Evolutionary conservation across 2,888 invertebrate species (phyloP).

Genomic region (Boloria euphrosyne): DNA sequence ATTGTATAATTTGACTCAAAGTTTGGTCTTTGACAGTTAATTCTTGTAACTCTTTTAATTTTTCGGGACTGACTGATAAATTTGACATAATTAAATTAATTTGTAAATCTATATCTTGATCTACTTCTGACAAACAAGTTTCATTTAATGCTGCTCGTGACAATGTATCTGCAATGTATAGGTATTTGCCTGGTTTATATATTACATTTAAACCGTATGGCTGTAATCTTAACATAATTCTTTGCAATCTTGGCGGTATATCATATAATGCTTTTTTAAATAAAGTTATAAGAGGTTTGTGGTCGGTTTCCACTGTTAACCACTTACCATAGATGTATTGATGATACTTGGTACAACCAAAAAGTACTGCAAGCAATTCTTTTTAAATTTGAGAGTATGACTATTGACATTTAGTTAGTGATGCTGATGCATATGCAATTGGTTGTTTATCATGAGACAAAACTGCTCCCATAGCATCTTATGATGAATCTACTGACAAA

Average conservation of each 20-base stretch:
- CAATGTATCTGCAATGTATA: too few species aligned
- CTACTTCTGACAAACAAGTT: too few species aligned
- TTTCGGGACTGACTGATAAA: neutral
- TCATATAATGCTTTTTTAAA: neutral
- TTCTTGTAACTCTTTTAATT: neutral
- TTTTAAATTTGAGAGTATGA: slow-evolving; percentile 21
- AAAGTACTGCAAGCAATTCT: slow-evolving; percentile 39
- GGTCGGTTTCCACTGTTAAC: neutral
- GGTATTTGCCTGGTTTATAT: too few species aligned
- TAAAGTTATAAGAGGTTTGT: neutral
- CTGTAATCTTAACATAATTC: neutral
- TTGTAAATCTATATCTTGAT: too few species aligned
- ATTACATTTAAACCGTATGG: too few species aligned
- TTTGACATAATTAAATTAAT: too few species aligned
- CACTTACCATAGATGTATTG: neutral
- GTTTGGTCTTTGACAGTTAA: neutral
- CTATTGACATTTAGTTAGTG: slow-evolving; percentile 28
- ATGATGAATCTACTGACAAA: too few species aligned
- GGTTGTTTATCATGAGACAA: slow-evolving; percentile 32
- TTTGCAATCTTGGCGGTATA: neutral
- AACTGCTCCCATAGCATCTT: slow-evolving; percentile 22
- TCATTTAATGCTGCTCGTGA: too few species aligned
- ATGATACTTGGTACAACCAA: slow-evolving; percentile 24
- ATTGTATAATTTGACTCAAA: neutral
- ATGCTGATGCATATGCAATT: slow-evolving; percentile 36